phyloP scores from a whole-genome alignment of 2,113 vertebrate genomes.

The Ictalurus furcatus region DNA sequence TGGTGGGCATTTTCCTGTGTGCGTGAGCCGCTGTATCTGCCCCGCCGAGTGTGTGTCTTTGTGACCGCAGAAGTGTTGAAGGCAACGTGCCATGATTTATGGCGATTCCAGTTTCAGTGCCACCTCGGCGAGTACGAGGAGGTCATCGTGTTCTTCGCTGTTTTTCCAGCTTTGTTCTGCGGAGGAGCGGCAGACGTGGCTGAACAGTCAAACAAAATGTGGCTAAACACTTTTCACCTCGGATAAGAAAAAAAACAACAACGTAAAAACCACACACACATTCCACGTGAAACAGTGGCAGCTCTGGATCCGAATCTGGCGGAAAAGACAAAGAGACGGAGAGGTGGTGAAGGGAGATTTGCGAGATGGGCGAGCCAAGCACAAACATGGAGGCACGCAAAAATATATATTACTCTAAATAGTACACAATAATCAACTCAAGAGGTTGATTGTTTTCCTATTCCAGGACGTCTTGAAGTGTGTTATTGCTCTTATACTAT shows the following conservation, averaged over 20 bases:
- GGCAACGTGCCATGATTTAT: constrained; percentile 39
- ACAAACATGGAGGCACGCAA: not conserved
- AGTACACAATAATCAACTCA: too few species aligned
- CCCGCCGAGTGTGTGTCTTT: constrained; percentile 32
- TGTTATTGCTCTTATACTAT: not conserved
- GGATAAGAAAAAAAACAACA: not conserved
- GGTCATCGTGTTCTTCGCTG: constrained; percentile 32
- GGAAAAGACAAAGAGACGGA: not conserved
- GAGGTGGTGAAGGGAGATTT: not conserved
- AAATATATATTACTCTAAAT: not conserved
- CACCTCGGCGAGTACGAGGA: constrained; percentile 15
- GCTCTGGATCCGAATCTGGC: not conserved
- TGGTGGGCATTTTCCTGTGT: constrained; percentile 53
- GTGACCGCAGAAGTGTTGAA: constrained; percentile 38
- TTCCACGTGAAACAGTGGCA: not conserved
- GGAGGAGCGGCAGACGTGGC: not conserved
- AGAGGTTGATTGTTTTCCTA: too few species aligned
- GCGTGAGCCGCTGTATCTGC: constrained; percentile 15
- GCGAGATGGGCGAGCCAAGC: not conserved
- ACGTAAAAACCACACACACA: not conserved
- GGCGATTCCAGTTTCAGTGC: constrained; percentile 4
- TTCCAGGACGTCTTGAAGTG: not conserved
- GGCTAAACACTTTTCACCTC: not conserved
- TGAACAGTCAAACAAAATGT: not conserved
- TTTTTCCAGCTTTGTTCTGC: constrained; percentile 59